phyloP scores from a whole-genome alignment of 2,888 invertebrate species.

The Eudemis profundana region DNA sequence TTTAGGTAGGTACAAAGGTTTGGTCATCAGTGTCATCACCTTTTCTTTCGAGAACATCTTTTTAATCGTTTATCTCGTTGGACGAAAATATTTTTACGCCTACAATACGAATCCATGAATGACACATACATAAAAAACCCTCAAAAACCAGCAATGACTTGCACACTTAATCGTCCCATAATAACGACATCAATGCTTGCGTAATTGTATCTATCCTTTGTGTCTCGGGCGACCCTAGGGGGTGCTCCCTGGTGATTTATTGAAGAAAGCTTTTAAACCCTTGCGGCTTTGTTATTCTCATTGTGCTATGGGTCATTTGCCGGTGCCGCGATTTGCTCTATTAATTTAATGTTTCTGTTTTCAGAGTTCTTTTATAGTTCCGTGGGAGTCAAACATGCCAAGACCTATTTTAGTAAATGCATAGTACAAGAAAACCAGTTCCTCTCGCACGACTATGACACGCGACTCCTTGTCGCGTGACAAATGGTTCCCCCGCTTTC shows the following conservation, averaged over 20 bases:
- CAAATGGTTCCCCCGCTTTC: too few relatives aligned
- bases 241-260: conserved; percentile 73
- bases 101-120: neutral
- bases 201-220: conserved; percentile 75
- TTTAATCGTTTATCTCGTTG: too few relatives aligned
- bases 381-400: conserved; percentile 7
- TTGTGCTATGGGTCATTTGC: conserved; percentile 67
- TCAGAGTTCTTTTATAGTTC: conserved; percentile 7
- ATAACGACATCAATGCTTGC: conserved; percentile 71
- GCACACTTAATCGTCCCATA: conserved; percentile 65
- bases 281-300: conserved; percentile 68
- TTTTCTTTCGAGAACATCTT: too few relatives aligned
- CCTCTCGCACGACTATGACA: too few relatives aligned
- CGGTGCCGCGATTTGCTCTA: conserved; percentile 64
- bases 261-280: conserved; percentile 83
- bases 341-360: conserved; percentile 62
- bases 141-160: conserved; percentile 56
- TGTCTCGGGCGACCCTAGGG: conserved; percentile 50
- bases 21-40: too few relatives aligned
- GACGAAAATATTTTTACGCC: neutral
- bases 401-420: too few relatives aligned
- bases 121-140: conserved; percentile 30
- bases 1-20: too few relatives aligned
- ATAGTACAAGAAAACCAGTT: too few relatives aligned
- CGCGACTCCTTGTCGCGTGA: too few relatives aligned